Percentiles rank a stretch among this genome's conserved stretches.
Conservation (phyloP, 2,113 vertebrate species). For the Callipepla californica region DNA sequence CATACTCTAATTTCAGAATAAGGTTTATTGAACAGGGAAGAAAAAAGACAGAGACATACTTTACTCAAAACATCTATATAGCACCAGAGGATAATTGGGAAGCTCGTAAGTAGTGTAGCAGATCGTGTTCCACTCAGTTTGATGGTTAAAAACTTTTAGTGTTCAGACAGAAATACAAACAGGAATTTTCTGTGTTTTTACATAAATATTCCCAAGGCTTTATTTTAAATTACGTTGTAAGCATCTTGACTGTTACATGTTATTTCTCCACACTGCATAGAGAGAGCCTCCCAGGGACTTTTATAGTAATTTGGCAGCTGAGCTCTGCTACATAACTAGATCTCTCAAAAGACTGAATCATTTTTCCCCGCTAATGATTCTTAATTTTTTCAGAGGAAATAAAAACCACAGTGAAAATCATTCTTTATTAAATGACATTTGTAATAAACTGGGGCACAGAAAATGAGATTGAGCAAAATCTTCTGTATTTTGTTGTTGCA, state of each 20-base stretch:
- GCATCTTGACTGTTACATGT: background rate
- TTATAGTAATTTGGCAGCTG: constrained; percentile 18
- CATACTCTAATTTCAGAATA: background rate
- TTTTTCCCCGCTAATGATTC: constrained; percentile 17
- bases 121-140: background rate
- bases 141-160: background rate
- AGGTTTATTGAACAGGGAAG: background rate
- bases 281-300: constrained; percentile 21
- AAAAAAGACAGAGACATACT: background rate
- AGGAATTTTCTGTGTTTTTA: background rate
- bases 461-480: constrained; percentile 1
- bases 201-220: background rate
- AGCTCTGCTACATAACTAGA: constrained; percentile 19
- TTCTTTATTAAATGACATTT: constrained; percentile 38
- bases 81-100: background rate
- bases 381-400: constrained; percentile 49
- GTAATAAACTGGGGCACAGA: constrained; percentile 6
- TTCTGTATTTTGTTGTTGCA: background rate
- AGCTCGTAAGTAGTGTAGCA: background rate
- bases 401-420: constrained; percentile 35
- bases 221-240: constrained; percentile 8
- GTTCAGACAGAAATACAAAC: background rate
- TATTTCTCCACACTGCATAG: constrained; percentile 5
- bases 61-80: background rate
- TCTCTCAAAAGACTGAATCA: constrained; percentile 15